Base-by-base conservation (phyloP, 2,888 invertebrate species). In the Tachina grossa region DNA sequence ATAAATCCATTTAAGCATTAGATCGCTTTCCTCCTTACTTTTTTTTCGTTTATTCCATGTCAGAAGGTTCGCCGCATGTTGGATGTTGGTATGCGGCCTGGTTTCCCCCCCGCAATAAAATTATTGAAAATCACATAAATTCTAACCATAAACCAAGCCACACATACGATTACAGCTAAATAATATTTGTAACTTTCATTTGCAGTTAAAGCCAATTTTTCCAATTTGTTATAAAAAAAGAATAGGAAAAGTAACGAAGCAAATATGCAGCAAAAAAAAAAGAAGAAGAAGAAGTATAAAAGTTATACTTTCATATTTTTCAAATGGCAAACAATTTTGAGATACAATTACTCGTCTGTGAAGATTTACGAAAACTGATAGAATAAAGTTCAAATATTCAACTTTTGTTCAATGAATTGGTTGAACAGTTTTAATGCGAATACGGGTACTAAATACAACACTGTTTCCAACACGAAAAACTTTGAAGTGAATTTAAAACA, bases 91-190 rank as follows among this genome's bases (percentile, higher is more conserved):
- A 51, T 74, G 47, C n/a, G 39, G 69, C 31, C 45, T 39, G 49
- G 39, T 49, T 39, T 47, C 47, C 31, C 71, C 65, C 41, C 66
- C 72, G 43, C 75, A 76, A 79, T 72, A 76, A 83, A 85, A 80
- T 79, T 83, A 85, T 85, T 83, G 85, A 83, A 85, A 85, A 83
- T 83, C 85, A 83, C 83, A 85, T 80, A 85, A 80, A 76, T 83
- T 80, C 72, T 59, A 45, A 19, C 71, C 71, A 65, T 53, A 77
- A 77, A 83, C 76, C 82, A 77, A 47, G 43, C 69, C 57, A 49
- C 57, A 59, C 68, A 63, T 49, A 49, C 31, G 31, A 14, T 9
- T 45, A 66, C 9, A 16, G 14, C 16, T 65, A 14, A 63, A 43
- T 31, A 31, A 31, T 61, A 61, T 69, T 43, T 69, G 9, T 43